Evolutionary conservation across 2,113 vertebrate species (phyloP).

Genomic region (Amphiprion percula): DNA sequence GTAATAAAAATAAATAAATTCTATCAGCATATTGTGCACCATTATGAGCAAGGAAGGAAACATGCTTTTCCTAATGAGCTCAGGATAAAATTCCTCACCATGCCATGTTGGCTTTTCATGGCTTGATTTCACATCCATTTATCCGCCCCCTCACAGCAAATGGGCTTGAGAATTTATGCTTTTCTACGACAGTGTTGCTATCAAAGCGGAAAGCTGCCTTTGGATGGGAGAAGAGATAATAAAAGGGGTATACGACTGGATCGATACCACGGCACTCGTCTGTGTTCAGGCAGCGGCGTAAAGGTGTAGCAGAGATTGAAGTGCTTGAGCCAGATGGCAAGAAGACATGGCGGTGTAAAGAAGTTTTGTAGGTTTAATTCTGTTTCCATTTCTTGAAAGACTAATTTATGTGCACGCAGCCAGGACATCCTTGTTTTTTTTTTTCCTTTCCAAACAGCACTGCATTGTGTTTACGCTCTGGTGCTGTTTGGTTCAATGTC

Average conservation of each 20-base stretch:
- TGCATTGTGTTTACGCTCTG: conserved; percentile 65
- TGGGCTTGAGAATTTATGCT: conserved; percentile 75
- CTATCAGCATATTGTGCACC: conserved; percentile 65
- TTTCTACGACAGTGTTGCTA: conserved; percentile 62
- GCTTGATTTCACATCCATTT: conserved; percentile 83
- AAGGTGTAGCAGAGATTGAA: conserved; percentile 74
- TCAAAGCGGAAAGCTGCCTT: conserved; percentile 71
- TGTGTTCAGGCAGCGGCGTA: conserved; percentile 65
- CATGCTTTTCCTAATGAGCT: conserved; percentile 81
- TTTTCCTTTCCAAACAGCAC: not conserved
- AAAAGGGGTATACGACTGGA: conserved; percentile 68
- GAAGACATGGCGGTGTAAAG: conserved; percentile 56
- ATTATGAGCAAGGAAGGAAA: conserved; percentile 52
- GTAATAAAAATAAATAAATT: conserved; percentile 23
- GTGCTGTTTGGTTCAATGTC: conserved; percentile 46
- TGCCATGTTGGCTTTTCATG: conserved; percentile 78
- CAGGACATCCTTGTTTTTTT: conserved; percentile 35
- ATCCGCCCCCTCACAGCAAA: conserved; percentile 74
- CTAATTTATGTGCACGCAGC: conserved; percentile 44
- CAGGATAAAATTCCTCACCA: conserved; percentile 72
- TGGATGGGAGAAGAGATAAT: conserved; percentile 77
- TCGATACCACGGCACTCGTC: conserved; percentile 74
- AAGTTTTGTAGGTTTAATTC: conserved; percentile 75
- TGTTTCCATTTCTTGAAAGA: conserved; percentile 61
- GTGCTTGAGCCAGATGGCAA: conserved; percentile 60